Percentiles rank a stretch among this genome's conserved stretches.
Conservation (phyloP, 2,113 vertebrate species). For the Zosterops hypoxanthus region DNA sequence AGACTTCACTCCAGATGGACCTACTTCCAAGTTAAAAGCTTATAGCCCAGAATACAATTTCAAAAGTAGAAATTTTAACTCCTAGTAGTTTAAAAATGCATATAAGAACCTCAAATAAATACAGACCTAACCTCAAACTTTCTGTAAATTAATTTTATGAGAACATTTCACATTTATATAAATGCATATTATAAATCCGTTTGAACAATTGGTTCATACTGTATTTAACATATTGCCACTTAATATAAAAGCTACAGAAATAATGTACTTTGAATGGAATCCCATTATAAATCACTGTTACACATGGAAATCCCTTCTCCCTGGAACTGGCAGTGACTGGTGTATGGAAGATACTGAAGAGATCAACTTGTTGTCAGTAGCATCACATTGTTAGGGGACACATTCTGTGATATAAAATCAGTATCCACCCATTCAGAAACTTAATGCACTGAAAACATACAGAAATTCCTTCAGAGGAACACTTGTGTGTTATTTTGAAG, state of each 20-base stretch:
- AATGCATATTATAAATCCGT: not conserved
- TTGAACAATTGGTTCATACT: not conserved
- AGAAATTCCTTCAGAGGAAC: not conserved
- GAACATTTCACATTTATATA: not conserved
- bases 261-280: not conserved
- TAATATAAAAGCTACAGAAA: not conserved
- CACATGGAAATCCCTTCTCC: not conserved
- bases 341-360: not conserved
- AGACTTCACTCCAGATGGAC: not conserved
- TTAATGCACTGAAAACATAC: not conserved
- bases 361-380: not conserved
- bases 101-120: not conserved
- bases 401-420: not conserved
- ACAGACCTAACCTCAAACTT: not conserved
- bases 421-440: not conserved
- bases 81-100: not conserved
- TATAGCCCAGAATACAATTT: not conserved
- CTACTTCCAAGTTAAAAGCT: constrained; percentile 32
- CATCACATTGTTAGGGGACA: not conserved
- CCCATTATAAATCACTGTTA: not conserved
- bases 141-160: not conserved
- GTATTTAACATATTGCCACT: not conserved
- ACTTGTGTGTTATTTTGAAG: not conserved
- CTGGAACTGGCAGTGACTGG: not conserved
- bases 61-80: constrained; percentile 16